Percentiles rank a stretch among this genome's conserved stretches.
phyloP scores from a whole-genome alignment of 2,888 invertebrate genomes.

The Lasioglossum calceatum region DNA sequence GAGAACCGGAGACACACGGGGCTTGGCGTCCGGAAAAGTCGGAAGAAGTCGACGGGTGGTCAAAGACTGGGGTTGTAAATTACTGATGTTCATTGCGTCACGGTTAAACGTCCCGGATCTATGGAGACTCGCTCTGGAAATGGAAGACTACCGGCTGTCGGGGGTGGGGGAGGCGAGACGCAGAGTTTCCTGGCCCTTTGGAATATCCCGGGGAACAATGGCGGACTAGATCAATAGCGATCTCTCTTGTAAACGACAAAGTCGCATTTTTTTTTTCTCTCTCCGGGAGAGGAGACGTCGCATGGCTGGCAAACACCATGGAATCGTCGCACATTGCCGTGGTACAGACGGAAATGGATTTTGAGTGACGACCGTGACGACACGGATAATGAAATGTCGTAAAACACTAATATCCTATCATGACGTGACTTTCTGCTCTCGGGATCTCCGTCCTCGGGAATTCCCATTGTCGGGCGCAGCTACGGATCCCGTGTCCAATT shows the following conservation, averaged over 20 bases:
- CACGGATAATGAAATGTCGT: constrained; percentile 77
- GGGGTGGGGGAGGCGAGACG: neutral
- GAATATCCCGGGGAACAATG: constrained; percentile 50
- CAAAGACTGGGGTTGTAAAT: constrained; percentile 70
- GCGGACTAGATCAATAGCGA: constrained; percentile 36
- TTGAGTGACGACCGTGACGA: constrained; percentile 80
- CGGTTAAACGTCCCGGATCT: constrained; percentile 61
- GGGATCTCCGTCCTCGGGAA: constrained; percentile 42
- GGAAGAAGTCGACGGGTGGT: constrained; percentile 41
- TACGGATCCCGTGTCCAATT: constrained; percentile 25
- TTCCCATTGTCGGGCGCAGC: constrained; percentile 61
- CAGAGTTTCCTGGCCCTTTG: constrained; percentile 39
- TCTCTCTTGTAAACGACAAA: constrained; percentile 51
- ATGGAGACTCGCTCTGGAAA: constrained; percentile 21
- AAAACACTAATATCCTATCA: constrained; percentile 83
- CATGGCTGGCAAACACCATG: constrained; percentile 5
- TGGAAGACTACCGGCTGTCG: constrained; percentile 24
- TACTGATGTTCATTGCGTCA: constrained; percentile 77
- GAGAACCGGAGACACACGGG: neutral
- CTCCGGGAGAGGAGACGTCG: constrained; percentile 6
- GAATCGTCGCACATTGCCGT: neutral
- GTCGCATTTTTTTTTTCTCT: constrained; percentile 27
- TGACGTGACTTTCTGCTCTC: constrained; percentile 72
- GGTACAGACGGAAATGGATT: constrained; percentile 18
- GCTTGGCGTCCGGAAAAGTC: neutral